Conservation (phyloP, 2,113 vertebrate genomes). For the Macrotis lagotis region DNA sequence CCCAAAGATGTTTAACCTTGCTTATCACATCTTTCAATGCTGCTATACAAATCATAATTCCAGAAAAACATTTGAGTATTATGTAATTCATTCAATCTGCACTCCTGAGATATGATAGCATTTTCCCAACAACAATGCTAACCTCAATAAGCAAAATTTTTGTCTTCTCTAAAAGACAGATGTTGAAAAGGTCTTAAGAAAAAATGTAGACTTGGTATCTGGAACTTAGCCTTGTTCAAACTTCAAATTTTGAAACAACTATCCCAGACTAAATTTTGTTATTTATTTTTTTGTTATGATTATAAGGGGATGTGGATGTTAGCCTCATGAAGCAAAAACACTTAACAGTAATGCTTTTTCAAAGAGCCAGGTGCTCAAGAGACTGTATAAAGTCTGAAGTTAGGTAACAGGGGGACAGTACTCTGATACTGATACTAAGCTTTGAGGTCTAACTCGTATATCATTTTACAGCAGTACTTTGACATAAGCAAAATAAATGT, state of each 20-base stretch:
- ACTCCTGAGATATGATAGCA: not conserved
- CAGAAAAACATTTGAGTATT: not conserved
- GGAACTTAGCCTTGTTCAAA: not conserved
- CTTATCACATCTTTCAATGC: not conserved
- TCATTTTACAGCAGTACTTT: not conserved
- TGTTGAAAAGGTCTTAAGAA: not conserved
- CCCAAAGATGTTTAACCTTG: not conserved
- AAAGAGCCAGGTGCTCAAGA: not conserved
- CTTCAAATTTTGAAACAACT: not conserved
- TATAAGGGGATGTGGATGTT: not conserved
- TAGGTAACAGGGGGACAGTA: not conserved
- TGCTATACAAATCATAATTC: not conserved
- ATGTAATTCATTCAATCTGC: not conserved
- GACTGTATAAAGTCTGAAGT: not conserved
- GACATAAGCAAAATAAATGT: not conserved
- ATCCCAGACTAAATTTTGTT: not conserved
- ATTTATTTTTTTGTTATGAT: not conserved
- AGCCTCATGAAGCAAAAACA: not conserved
- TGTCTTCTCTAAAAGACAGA: not conserved
- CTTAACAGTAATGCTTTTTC: not conserved
- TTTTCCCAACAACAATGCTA: not conserved
- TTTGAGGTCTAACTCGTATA: not conserved
- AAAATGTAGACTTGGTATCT: not conserved
- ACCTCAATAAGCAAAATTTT: not conserved
- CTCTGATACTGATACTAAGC: no score